Conservation (phyloP, 2,888 invertebrate genomes). For the Orchestes rusci region DNA sequence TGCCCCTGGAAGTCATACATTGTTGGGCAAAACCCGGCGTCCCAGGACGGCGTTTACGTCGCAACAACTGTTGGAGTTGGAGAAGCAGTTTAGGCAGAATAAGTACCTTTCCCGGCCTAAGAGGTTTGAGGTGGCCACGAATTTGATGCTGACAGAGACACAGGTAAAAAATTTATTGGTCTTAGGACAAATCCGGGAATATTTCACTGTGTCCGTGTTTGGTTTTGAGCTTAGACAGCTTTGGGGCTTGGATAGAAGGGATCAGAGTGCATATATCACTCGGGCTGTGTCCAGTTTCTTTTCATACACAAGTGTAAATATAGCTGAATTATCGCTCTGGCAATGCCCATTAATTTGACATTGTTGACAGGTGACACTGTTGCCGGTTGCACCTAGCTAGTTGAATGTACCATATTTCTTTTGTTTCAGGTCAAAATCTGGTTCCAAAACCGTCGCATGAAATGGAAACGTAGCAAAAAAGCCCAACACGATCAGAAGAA, state of each 20-base stretch:
- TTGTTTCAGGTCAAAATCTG: constrained; percentile 82
- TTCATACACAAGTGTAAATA: not conserved
- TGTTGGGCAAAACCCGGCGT: constrained; percentile 79
- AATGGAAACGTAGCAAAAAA: constrained; percentile 97
- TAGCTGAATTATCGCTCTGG: not conserved
- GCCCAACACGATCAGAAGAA: constrained; percentile 80
- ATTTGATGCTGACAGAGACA: constrained; percentile 95
- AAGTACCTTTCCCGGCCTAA: constrained; percentile 98
- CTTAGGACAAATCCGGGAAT: not conserved
- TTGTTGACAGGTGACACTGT: no score
- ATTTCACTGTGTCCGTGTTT: not conserved
- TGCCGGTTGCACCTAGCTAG: no score
- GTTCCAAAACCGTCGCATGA: constrained; percentile 99
- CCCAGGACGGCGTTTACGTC: constrained; percentile 97
- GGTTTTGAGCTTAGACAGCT: no score
- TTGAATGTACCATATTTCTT: constrained; percentile 4
- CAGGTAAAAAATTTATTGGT: constrained; percentile 66
- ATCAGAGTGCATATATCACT: no score
- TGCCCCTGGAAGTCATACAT: constrained; percentile 69
- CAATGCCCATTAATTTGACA: not conserved
- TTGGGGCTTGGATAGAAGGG: no score
- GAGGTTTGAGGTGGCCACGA: constrained; percentile 97
- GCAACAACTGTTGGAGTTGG: constrained; percentile 93
- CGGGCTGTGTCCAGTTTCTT: no score
- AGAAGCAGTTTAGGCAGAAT: constrained; percentile 98